Evolutionary conservation across 1,140 invertebrate species (phyloP).

Genomic region (Cotesia glomerata): DNA sequence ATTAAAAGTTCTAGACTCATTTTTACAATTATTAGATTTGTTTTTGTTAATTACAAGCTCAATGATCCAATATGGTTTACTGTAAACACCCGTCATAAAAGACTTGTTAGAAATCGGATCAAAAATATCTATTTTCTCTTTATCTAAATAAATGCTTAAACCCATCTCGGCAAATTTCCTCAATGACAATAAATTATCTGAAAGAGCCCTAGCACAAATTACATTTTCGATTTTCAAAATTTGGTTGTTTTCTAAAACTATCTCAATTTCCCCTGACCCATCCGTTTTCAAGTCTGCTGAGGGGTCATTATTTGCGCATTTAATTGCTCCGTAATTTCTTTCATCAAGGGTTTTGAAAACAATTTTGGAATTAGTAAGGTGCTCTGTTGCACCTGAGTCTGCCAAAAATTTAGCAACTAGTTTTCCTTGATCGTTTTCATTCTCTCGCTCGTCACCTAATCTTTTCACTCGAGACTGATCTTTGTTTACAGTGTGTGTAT

Average conservation of each 20-base stretch:
- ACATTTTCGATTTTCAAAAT: slow-evolving; percentile 14
- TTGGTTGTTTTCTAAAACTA: not conserved
- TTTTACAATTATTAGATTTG: not conserved
- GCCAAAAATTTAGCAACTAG: slow-evolving; percentile 20
- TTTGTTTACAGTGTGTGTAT: too few relatives aligned
- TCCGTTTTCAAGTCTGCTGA: slow-evolving; percentile 15
- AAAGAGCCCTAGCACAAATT: slow-evolving; percentile 13
- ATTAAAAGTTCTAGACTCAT: not conserved
- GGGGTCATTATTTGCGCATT: slow-evolving; percentile 24
- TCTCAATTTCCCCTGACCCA: not conserved
- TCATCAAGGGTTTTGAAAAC: slow-evolving; percentile 31
- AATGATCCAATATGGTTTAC: slow-evolving; percentile 30
- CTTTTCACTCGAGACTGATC: too few relatives aligned
- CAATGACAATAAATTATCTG: slow-evolving; percentile 20
- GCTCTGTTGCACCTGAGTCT: slow-evolving; percentile 33
- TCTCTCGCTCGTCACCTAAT: not conserved
- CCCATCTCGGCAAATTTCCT: slow-evolving; percentile 25
- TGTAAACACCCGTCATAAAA: slow-evolving; percentile 29
- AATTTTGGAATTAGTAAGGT: slow-evolving; percentile 26
- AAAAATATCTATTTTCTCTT: slow-evolving; percentile 21
- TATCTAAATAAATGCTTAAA: too few relatives aligned
- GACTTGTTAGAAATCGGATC: slow-evolving; percentile 26
- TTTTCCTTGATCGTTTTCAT: not conserved
- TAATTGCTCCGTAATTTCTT: slow-evolving; percentile 11
- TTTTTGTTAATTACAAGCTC: slow-evolving; percentile 22